Evolutionary conservation across 2,113 vertebrate species (phyloP).

Genomic region (Hemiprocne comata): DNA sequence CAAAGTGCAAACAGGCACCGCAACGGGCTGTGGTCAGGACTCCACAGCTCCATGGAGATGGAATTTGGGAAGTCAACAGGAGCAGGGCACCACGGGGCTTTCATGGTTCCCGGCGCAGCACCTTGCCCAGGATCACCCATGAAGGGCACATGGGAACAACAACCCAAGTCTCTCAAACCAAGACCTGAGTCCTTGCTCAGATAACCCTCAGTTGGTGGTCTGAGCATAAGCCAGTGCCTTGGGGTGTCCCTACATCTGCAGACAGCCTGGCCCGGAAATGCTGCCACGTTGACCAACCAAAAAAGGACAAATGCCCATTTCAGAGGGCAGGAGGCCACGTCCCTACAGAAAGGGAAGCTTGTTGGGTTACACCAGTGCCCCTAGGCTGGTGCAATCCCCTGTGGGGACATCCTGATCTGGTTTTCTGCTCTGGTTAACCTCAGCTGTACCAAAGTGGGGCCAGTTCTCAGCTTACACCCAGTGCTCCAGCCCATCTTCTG

Average conservation of each 20-base stretch:
- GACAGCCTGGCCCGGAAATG: accelerated
- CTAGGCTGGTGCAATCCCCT: neutral
- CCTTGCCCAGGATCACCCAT: neutral
- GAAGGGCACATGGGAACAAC: accelerated
- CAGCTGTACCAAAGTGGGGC: neutral
- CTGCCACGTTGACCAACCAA: neutral
- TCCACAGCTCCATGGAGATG: neutral
- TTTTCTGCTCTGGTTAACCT: neutral
- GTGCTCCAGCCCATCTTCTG: neutral
- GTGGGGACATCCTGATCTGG: neutral
- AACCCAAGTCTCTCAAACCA: neutral
- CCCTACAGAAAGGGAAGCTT: neutral
- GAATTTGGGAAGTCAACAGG: neutral
- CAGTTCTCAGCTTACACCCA: neutral
- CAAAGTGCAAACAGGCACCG: neutral
- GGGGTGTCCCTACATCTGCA: neutral
- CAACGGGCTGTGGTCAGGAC: accelerated
- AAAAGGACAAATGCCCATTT: neutral
- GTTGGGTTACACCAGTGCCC: neutral
- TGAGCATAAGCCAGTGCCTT: accelerated
- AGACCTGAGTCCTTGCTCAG: neutral
- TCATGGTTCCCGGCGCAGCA: neutral
- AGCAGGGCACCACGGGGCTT: accelerated
- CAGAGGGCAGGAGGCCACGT: accelerated
- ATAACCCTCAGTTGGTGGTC: neutral